Base-by-base conservation (phyloP, 2,888 invertebrate species). In the Rhorus exstirpatorius region DNA sequence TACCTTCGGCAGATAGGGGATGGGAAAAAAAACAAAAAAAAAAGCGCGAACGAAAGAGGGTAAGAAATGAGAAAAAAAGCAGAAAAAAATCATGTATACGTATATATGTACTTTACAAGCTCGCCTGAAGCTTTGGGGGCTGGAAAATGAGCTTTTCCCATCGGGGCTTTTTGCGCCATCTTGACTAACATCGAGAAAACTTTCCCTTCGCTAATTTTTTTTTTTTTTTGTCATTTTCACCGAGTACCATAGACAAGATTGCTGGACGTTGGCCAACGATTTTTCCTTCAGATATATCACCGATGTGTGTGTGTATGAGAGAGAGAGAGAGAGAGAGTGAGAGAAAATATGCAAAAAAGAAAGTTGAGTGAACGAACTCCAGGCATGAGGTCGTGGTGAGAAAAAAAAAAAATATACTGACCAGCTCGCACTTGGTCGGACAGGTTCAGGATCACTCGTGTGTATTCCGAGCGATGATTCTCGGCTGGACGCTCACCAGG, bases 381-480 rank as follows among this genome's bases (percentile, higher is more conserved):
- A n/a, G 0, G 51, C 38, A 38, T 24, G 65, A 35, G 44, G 24
- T 35, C 44, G 46, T 4, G 60, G 35, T 38, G 58, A 12, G 51
- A 17, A 31, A 61, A 55, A 31, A 58, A 26, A 70, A 72, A 46
- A 74, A 61, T 53, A 63, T 68, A 74, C 63, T 70, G 53, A 75
- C 70, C 38, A 61, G 60, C 60, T 79, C 68, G 61, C 55, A 72
- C 72, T 41, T 31, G 49, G 51, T 60, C 41, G 49, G 58, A 14
- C 17, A 24, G 63, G 63, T 53, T 76, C 46, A 31, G 71, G 74
- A 83, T 75, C 82, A 83, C 65, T 67, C 78, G 65, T 83, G 80
- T 79, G 82, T 83, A 78, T 82, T 81, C 65, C 80, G 71, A 78
- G 78, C 84, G 82, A 83, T 84, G 74, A 84, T 80, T 84, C 82